phyloP scores from a whole-genome alignment of 2,113 vertebrate genomes.

The Girardinichthys multiradiatus region DNA sequence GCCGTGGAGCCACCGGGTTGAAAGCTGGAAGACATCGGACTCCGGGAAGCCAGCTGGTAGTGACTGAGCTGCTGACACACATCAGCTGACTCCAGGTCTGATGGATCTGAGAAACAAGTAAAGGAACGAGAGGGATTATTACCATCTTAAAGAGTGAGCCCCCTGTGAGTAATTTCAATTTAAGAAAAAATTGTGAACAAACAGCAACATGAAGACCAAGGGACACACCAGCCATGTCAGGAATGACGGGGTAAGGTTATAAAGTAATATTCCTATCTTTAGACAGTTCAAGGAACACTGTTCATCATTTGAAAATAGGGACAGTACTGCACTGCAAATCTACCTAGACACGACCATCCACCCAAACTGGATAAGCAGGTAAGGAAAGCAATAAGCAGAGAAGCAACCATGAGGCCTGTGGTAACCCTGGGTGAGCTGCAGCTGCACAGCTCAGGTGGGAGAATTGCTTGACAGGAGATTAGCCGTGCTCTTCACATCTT shows the following conservation, averaged over 20 bases:
- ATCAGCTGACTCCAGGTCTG: constrained; percentile 91
- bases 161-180: background rate
- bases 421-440: background rate
- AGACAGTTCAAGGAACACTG: no score
- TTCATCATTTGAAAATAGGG: background rate
- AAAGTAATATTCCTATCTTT: background rate
- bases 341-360: background rate
- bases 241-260: background rate
- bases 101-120: constrained; percentile 77
- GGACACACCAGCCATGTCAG: background rate
- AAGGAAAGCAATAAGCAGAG: background rate
- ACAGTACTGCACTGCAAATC: background rate
- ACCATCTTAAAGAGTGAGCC: background rate
- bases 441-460: background rate
- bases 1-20: constrained; percentile 67
- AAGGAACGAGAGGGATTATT: background rate
- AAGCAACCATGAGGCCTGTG: no score
- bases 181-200: background rate
- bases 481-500: background rate
- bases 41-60: constrained; percentile 91
- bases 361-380: background rate
- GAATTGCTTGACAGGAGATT: background rate
- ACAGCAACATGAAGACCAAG: no score
- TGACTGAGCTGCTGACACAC: constrained; percentile 95
- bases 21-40: constrained; percentile 83